Conservation (phyloP, 2,888 invertebrate genomes). For the Pachliopta kotzebuea region DNA sequence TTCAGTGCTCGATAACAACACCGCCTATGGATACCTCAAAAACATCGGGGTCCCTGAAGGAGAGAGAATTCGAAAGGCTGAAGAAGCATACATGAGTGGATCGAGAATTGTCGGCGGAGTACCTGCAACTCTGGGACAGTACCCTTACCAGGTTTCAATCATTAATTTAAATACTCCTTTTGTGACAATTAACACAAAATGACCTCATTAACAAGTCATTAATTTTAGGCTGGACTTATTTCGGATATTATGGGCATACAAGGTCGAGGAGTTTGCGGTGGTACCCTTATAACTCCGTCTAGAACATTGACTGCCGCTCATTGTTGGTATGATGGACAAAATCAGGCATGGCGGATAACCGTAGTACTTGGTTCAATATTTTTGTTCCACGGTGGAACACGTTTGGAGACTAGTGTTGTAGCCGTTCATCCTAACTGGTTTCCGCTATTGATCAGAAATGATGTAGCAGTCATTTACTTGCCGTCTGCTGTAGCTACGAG, state of each 20-base stretch:
- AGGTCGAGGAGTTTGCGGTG: constrained; percentile 51
- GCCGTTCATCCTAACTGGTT: constrained; percentile 47
- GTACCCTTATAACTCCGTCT: constrained; percentile 42
- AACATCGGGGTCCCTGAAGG: constrained; percentile 42
- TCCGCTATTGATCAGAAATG: constrained; percentile 46
- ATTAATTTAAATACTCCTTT: neutral
- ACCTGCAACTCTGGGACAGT: constrained; percentile 41
- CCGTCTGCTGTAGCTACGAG: constrained; percentile 40
- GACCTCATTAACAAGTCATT: neutral
- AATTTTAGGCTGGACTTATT: constrained; percentile 45
- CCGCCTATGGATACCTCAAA: constrained; percentile 42
- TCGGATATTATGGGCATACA: constrained; percentile 37
- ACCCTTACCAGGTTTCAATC: constrained; percentile 42
- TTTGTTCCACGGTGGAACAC: constrained; percentile 49
- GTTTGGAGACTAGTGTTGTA: constrained; percentile 43
- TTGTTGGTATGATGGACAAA: constrained; percentile 58
- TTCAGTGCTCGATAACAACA: constrained; percentile 31
- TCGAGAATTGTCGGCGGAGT: constrained; percentile 47
- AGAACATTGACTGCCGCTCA: constrained; percentile 57
- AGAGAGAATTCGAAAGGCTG: constrained; percentile 41
- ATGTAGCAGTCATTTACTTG: constrained; percentile 51
- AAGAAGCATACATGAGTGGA: constrained; percentile 35
- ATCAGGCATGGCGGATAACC: constrained; percentile 48
- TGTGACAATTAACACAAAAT: neutral
- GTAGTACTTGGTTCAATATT: constrained; percentile 50